phyloP scores from a whole-genome alignment of 1,140 invertebrate species.

The Heliconius melpomene region DNA sequence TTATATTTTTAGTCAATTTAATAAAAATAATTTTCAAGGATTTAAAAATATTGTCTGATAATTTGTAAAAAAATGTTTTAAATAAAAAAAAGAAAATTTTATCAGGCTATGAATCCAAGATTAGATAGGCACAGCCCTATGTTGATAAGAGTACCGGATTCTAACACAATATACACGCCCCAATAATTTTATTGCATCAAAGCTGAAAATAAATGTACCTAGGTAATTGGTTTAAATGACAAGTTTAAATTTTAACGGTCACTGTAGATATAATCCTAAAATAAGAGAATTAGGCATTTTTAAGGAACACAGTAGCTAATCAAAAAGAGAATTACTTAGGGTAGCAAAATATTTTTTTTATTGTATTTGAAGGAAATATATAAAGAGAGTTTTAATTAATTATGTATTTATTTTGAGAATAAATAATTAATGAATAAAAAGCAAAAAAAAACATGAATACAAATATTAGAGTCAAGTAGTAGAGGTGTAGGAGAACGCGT shows the following conservation, averaged over 20 bases:
- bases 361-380: no score
- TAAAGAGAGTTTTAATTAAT: no score
- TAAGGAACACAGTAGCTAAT: not conserved
- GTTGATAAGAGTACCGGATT: conserved; percentile 64
- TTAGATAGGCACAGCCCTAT: conserved; percentile 74
- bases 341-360: not conserved
- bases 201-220: not conserved
- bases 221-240: not conserved
- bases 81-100: conserved; percentile 49
- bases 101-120: conserved; percentile 68
- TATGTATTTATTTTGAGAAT: not conserved
- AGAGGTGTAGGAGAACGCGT: not conserved
- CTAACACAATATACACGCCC: conserved; percentile 50
- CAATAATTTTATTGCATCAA: conserved; percentile 24
- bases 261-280: no score
- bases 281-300: no score
- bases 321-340: not conserved
- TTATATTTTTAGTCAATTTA: no score
- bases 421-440: not conserved
- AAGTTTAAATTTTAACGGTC: not conserved
- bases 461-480: not conserved
- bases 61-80: conserved; percentile 42
- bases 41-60: no score
- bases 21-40: no score
- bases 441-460: not conserved